Evolutionary conservation across 2,888 invertebrate genomes (phyloP).

Genomic region (Anoncus sp.): DNA sequence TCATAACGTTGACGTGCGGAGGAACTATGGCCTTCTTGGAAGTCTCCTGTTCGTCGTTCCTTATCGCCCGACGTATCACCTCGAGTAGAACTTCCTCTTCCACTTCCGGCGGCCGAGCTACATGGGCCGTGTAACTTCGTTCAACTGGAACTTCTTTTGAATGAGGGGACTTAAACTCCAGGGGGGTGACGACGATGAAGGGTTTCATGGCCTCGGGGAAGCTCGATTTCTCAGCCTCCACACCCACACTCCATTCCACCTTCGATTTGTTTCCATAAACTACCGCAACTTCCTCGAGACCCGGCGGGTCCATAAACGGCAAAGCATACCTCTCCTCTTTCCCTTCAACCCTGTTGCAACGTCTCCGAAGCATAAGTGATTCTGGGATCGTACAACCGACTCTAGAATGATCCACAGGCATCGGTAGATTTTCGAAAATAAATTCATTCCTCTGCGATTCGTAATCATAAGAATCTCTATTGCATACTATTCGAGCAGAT

Average conservation of each 20-base stretch:
- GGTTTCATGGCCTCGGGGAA: constrained; percentile 33
- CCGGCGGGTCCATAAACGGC: constrained; percentile 5
- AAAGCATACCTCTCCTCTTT: constrained; percentile 24
- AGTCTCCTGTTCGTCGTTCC: constrained; percentile 32
- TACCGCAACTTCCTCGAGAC: constrained; percentile 35
- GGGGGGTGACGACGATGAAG: constrained; percentile 4
- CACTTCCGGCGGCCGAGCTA: constrained; percentile 30
- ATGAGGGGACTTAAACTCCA: constrained; percentile 26
- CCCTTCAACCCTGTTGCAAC: constrained; percentile 19
- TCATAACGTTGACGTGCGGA: constrained; percentile 7
- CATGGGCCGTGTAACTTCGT: constrained; percentile 37
- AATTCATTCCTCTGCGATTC: constrained; percentile 17
- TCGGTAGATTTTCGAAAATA: constrained; percentile 22
- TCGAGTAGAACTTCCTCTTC: constrained; percentile 42
- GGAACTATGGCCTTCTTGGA: constrained; percentile 22
- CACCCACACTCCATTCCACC: constrained; percentile 20
- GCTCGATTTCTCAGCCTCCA: constrained; percentile 22
- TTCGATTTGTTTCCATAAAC: constrained; percentile 35
- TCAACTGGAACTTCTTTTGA: constrained; percentile 39
- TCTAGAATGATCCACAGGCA: neutral
- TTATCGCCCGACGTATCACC: constrained; percentile 55
- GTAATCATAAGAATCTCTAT: neutral
- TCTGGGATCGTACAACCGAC: neutral
- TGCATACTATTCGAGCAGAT: constrained; percentile 2
- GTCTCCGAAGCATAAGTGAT: constrained; percentile 28